These are phyloP conservation scores for Antidorcas marsupialis DNA, from an alignment of 2,113 vertebrate species.

Conservation along the genomic window DNA sequence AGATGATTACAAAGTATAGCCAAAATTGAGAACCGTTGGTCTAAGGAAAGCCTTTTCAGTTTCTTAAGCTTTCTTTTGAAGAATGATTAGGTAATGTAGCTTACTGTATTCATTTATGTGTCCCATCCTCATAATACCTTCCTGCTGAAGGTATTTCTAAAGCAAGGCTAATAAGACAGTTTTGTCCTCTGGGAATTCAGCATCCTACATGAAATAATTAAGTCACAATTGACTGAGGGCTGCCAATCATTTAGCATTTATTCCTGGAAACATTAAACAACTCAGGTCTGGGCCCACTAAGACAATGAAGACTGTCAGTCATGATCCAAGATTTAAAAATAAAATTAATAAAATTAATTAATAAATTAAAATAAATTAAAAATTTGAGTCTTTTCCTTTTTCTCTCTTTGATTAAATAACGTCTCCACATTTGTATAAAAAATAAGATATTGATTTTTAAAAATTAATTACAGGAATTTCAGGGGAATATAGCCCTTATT, in stretches of 20 bases:
- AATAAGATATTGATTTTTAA: background rate
- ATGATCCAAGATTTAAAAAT: background rate
- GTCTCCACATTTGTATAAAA: background rate
- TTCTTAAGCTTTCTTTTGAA: background rate
- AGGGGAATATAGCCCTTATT: constrained; percentile 60
- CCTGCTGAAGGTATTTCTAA: background rate
- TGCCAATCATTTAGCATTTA: background rate
- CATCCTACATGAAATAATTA: background rate
- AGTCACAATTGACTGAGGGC: background rate
- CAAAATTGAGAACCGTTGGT: background rate
- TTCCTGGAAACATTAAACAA: background rate
- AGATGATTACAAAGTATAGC: background rate
- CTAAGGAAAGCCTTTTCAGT: background rate
- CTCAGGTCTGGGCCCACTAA: background rate
- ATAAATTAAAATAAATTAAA: background rate
- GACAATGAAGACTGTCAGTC: background rate
- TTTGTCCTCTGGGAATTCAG: background rate
- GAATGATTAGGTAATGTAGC: background rate
- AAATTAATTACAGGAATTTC: constrained; percentile 77
- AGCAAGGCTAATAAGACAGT: background rate
- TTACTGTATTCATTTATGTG: background rate
- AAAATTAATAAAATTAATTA: background rate
- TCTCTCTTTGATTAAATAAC: background rate
- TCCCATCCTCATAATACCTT: background rate
- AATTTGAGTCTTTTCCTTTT: background rate